phyloP scores from a whole-genome alignment of 1,140 invertebrate species.

The roundworm (Caenorhabditis elegans) region WBcel235 BX284606.5:11109001-11109500 shows the following conservation, averaged over 20 bases:
- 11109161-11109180: neutral
- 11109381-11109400: constrained; percentile 2
- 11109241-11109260: neutral
- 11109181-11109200: constrained; percentile 5
- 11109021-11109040: neutral
- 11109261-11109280: neutral
- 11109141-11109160: neutral
- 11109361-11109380: constrained; percentile 11
- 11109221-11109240: neutral
- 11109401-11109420: constrained; percentile 5
- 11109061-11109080: neutral
- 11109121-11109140: constrained; percentile 14
- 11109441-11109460: neutral
- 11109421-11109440: neutral
- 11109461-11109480: neutral
- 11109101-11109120: constrained; percentile 10
- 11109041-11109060: neutral
- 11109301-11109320: constrained; percentile 2
- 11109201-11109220: neutral
- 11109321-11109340: constrained; percentile 14
- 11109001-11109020: constrained; percentile 1
- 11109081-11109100: neutral
- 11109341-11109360: neutral
- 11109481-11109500: constrained; percentile 14
- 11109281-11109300: neutral